Base-by-base conservation (phyloP, 2,888 invertebrate species). In the Eupsilia transversa region DNA sequence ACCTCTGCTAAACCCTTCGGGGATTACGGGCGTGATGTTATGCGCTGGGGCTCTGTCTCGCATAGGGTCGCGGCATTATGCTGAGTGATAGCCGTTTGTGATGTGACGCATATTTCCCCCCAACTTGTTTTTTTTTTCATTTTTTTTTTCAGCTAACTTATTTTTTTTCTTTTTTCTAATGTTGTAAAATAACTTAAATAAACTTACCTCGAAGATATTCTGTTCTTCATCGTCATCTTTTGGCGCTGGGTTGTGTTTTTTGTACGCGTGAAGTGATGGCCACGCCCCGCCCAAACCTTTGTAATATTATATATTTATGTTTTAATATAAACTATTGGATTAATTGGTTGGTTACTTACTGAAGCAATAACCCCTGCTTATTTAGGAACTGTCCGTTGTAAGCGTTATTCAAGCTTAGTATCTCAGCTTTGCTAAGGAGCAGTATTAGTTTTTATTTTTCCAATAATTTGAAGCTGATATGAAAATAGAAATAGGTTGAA, bases 121-220 rank as follows among this genome's bases (percentile, higher is more conserved):
- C n/a, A n/a, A n/a, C n/a, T n/a, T n/a, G n/a, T n/a, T n/a, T n/a
- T n/a, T n/a, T n/a, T n/a, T n/a, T n/a, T n/a, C n/a, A n/a, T n/a
- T n/a, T n/a, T n/a, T n/a, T n/a, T n/a, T n/a, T n/a, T n/a, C n/a
- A n/a, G n/a, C n/a, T n/a, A n/a, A n/a, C n/a, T n/a, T n/a, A n/a
- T n/a, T n/a, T n/a, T n/a, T n/a, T n/a, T n/a, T n/a, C n/a, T n/a
- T n/a, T n/a, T n/a, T n/a, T n/a, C n/a, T 49, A 23, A 49, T 23
- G 17, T 10, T 30, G 10, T 33, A 14, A 14, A n/a, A 35, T 20
- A 52, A 52, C 7, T 46, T 27, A 3, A 3, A 20, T 49, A 0
- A 10, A 27, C 84, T 96, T 94, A 99, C 99, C 98, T 99, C 99
- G 96, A 99, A 99, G 88, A 99, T 99, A 93, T 99, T 99, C 1